Base-by-base conservation (phyloP, 2,888 invertebrate species). In the Cosmia pyralina region DNA sequence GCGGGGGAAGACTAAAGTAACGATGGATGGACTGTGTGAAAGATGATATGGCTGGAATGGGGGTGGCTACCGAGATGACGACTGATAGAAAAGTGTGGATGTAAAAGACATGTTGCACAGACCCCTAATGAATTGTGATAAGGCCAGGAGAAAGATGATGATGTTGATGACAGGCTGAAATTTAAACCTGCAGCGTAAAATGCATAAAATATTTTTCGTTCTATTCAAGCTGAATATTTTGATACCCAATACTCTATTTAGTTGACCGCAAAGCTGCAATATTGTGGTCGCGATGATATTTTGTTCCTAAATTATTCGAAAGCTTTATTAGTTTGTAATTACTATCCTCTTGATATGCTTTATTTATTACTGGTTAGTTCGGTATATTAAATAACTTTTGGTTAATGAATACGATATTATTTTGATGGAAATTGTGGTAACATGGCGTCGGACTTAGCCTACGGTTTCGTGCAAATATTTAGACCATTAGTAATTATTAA, bases 251-350 rank as follows among this genome's bases (percentile, higher is more conserved):
- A 62, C 28, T 70, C 57, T 34, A 71, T 75, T 79, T 52, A 69
- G 55, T 50, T 38, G n/a, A 65, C 75, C 79, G 46, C 73, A 69
- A 69, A 64, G 50, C 17, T 64, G 28, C 46, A 66, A 50, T 69
- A 38, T 57, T 68, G 84, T 64, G 77, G 70, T 81, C 8, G 4
- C 0, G 4, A 60, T 69, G 10, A 84, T 63, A 64, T 71, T 66
- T 72, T 59, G 62, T 69, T 57, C 22, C 66, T 69, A 75, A 77
- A 85, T 85, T 64, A 83, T 85, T 69, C 50, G 48, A 55, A 66
- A 46, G 64, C 69, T 58, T 69, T 60, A 83, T 74, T 75, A 55
- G 34, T 50, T 34, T 1, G 52, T 65, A 71, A 77, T 77, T 66
- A 85, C 3, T 58, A 68, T 67, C 17, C 66, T 11, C 22, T 58